Percentiles rank a stretch among this genome's conserved stretches.
phyloP scores from a whole-genome alignment of 2,113 vertebrate species.

The Octodon degus region DNA sequence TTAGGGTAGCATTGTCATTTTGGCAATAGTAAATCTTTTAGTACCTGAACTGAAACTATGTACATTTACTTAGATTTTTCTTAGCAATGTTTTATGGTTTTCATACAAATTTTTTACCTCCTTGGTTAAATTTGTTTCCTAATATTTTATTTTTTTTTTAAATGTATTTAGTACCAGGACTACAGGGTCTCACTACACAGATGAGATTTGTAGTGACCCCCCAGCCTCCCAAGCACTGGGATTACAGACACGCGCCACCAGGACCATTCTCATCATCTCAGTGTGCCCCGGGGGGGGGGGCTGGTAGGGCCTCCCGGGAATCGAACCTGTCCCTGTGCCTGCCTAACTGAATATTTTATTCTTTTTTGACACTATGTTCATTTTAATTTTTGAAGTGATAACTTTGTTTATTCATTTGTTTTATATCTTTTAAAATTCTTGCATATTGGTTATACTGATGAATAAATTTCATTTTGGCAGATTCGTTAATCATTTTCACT shows the following conservation, averaged over 20 bases:
- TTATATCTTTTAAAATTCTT: neutral
- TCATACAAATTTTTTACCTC: neutral
- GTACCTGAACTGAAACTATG: neutral
- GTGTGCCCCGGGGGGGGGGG: too few relatives aligned
- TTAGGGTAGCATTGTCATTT: slow-evolving; percentile 39
- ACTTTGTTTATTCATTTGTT: neutral
- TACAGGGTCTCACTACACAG: too few relatives aligned
- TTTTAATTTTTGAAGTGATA: neutral
- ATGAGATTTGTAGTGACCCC: too few relatives aligned
- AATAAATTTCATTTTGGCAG: neutral
- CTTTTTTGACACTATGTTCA: neutral
- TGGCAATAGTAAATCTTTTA: slow-evolving; percentile 9
- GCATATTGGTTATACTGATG: neutral
- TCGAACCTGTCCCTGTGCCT: too few relatives aligned
- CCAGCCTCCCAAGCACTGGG: too few relatives aligned
- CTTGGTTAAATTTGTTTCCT: slow-evolving; percentile 9
- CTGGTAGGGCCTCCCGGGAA: too few relatives aligned
- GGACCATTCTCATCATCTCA: too few relatives aligned
- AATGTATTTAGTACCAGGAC: too few relatives aligned
- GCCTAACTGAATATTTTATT: slow-evolving; percentile 15
- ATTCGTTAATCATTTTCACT: neutral
- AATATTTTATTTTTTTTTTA: too few relatives aligned
- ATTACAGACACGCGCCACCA: too few relatives aligned
- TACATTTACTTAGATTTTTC: too few relatives aligned
- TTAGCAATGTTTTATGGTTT: neutral